Evolutionary conservation across 2,113 vertebrate genomes (phyloP).

Genomic region (Tychaedon coryphoeus): DNA sequence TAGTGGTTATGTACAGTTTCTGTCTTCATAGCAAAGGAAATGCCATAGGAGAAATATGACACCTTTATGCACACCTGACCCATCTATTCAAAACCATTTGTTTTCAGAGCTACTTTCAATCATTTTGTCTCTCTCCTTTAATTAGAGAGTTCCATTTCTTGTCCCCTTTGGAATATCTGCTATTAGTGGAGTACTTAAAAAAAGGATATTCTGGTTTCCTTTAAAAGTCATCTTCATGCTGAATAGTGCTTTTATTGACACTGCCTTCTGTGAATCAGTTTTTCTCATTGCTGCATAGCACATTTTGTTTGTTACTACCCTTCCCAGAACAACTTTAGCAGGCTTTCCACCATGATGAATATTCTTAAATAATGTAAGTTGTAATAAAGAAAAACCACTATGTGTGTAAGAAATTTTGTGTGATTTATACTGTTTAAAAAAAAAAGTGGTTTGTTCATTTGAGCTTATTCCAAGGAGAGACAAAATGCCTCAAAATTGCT

Average conservation of each 20-base stretch:
- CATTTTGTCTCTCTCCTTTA: neutral
- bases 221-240: neutral
- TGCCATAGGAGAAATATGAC: neutral
- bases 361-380: neutral
- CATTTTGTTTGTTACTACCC: neutral
- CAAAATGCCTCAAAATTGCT: neutral
- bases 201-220: neutral
- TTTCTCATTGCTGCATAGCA: neutral
- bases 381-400: neutral
- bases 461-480: neutral
- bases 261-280: neutral
- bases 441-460: neutral
- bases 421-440: neutral
- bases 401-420: neutral
- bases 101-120: neutral
- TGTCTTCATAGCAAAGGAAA: neutral
- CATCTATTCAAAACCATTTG: neutral
- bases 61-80: slow-evolving; percentile 20
- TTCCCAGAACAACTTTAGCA: neutral
- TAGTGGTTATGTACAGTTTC: slow-evolving; percentile 61
- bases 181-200: neutral
- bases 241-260: neutral
- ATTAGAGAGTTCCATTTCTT: neutral
- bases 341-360: neutral
- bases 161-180: neutral